phyloP scores from a whole-genome alignment of 2,888 invertebrate genomes.

The Zonitis immaculata region DNA sequence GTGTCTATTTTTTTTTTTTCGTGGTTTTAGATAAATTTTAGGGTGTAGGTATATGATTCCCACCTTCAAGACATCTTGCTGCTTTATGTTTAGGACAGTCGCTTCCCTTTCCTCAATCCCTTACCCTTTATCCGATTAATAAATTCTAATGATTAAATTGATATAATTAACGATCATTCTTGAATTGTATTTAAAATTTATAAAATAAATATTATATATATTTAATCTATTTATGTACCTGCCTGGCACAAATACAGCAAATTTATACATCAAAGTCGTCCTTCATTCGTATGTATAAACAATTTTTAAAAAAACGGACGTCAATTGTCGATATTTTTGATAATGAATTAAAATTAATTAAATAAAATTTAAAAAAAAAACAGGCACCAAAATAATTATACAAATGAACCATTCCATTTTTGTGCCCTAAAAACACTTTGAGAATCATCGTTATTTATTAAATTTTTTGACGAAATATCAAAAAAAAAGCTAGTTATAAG shows the following conservation, averaged over 20 bases:
- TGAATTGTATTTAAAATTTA: no score
- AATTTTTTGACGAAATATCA: not conserved
- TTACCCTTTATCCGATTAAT: no score
- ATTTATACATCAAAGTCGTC: not conserved
- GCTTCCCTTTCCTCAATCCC: constrained; percentile 32
- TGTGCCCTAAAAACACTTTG: constrained; percentile 13
- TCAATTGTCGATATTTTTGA: constrained; percentile 2
- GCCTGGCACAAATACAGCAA: constrained; percentile 10
- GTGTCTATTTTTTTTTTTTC: constrained; percentile 16
- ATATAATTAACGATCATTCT: not conserved
- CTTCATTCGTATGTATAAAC: not conserved
- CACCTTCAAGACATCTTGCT: constrained; percentile 42
- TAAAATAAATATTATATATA: no score
- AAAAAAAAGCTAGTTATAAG: constrained; percentile 32
- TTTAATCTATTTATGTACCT: constrained; percentile 7
- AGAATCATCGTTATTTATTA: constrained; percentile 4
- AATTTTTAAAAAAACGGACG: not conserved
- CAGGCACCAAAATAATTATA: constrained; percentile 1
- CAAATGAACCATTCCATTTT: constrained; percentile 17
- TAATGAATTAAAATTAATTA: constrained; percentile 2
- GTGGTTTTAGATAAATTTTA: constrained; percentile 29
- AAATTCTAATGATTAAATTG: no score
- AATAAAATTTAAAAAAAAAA: not conserved
- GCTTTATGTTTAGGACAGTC: constrained; percentile 42
- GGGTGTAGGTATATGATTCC: constrained; percentile 35